Base-by-base conservation (phyloP, 1,140 invertebrate genomes). In the Drosophila persimilis region DNA sequence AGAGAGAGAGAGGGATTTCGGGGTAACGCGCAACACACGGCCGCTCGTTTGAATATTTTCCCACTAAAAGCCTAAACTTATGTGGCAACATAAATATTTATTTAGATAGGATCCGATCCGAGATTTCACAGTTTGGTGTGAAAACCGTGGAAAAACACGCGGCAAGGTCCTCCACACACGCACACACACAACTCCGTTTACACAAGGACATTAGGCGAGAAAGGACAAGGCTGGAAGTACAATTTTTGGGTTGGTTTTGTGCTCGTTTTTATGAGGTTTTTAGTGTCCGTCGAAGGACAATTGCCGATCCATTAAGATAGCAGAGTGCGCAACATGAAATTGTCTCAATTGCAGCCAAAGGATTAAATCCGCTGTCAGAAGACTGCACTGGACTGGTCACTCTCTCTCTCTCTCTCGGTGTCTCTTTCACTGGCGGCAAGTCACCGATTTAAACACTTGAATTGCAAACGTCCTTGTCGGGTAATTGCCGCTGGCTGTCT, bases 21-120 rank as follows among this genome's bases (percentile, higher is more conserved):
- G 13, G 48, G 57, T 50, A 76, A 76, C 54, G 51, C 67, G 69
- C 50, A 78, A 54, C 58, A 35, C 29, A 53, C 4, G 11, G 35
- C 35, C 24, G 24, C 52, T 24, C 29, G 24, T 54, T 57, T 47
- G 11, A 29, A 52, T 51, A 45, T 80, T 85, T 83, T 86, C 77
- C 81, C 83, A 78, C 78, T 86, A 86, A 86, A 77, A 86, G 81
- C 74, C 73, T 74, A 69, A 86, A 86, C 73, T 76, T 43, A 74
- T 74, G 71, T 53, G 65, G 51, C 65, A 66, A 59, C 63, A 84
- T 77, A 83, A 88, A 88, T 88, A 89, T 88, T 88, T 88, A 89
- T 89, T 89, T 89, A 84, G 48, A 55, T 83, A 51, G 60, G 73
- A 88, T 83, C 78, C 84, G 11, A 79, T 26, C 60, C 45, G 47